Evolutionary conservation across 1,140 invertebrate genomes (phyloP).

Genomic region (Saccostrea echinata): DNA sequence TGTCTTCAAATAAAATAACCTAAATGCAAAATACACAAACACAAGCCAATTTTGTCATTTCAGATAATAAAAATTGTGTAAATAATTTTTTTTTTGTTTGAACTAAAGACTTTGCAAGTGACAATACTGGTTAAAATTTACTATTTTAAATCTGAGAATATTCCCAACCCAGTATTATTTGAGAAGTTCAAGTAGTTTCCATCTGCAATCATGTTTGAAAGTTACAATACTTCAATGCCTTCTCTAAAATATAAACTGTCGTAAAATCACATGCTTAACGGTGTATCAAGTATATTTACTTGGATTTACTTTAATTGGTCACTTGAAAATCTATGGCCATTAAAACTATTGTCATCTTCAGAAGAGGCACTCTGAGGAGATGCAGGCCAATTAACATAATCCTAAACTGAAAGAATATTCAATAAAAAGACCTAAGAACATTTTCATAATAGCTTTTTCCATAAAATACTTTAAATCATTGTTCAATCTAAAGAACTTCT

Average conservation of each 20-base stretch:
- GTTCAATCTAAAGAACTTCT: not conserved
- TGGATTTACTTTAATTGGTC: not conserved
- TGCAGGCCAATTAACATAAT: not conserved
- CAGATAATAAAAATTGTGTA: no score
- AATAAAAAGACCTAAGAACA: not conserved
- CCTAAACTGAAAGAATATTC: not conserved
- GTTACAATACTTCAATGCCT: no score
- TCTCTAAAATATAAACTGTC: not conserved
- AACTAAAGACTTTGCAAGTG: no score
- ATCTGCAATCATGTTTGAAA: no score
- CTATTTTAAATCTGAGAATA: no score
- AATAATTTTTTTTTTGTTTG: no score
- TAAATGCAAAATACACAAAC: no score
- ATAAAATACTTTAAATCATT: constrained; percentile 12
- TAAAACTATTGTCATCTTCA: not conserved
- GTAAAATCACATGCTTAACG: not conserved
- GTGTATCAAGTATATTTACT: not conserved
- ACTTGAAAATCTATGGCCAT: not conserved
- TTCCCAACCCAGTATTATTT: no score
- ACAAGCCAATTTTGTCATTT: no score
- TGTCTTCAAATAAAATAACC: no score
- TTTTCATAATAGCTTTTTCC: not conserved
- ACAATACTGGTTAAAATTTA: no score
- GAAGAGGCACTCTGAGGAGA: not conserved
- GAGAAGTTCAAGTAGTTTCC: no score